A percentile compares a stretch with the other conserved stretches of the same genome.
These are phyloP conservation scores for Halichoeres trimaculatus DNA, from an alignment of 2,113 vertebrate species.

Conservation along the genomic window DNA sequence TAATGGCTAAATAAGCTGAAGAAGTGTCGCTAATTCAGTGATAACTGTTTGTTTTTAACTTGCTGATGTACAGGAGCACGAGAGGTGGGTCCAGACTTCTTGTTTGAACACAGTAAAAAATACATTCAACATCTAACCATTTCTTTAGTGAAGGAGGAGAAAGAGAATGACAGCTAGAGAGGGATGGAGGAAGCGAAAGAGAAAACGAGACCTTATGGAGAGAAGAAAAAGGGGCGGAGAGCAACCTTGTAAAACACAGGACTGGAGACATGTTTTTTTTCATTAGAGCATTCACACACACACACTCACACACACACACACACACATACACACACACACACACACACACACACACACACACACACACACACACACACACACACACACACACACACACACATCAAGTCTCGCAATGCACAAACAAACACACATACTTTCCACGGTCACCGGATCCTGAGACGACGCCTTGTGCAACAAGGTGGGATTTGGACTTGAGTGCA, in stretches of 20 bases:
- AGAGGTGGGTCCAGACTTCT: constrained; percentile 34
- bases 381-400: neutral
- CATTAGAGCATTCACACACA: neutral
- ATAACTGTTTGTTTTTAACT: neutral
- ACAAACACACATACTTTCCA: constrained; percentile 34
- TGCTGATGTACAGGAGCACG: neutral
- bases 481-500: constrained; percentile 82
- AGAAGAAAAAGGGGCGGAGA: constrained; percentile 10
- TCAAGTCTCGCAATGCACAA: neutral
- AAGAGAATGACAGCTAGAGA: neutral
- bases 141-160: constrained; percentile 24
- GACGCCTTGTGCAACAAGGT: constrained; percentile 73
- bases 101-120: constrained; percentile 34
- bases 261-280: neutral
- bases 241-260: constrained; percentile 32
- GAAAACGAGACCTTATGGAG: constrained; percentile 5
- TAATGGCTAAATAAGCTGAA: neutral
- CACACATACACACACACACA: constrained; percentile 26
- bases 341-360: constrained; percentile 29
- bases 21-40: neutral
- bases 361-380: constrained; percentile 26
- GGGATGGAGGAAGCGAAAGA: neutral
- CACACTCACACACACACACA: neutral
- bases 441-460: constrained; percentile 75
- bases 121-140: constrained; percentile 36